Base-by-base conservation (phyloP, 2,113 vertebrate species). In the Ondatra zibethicus region DNA sequence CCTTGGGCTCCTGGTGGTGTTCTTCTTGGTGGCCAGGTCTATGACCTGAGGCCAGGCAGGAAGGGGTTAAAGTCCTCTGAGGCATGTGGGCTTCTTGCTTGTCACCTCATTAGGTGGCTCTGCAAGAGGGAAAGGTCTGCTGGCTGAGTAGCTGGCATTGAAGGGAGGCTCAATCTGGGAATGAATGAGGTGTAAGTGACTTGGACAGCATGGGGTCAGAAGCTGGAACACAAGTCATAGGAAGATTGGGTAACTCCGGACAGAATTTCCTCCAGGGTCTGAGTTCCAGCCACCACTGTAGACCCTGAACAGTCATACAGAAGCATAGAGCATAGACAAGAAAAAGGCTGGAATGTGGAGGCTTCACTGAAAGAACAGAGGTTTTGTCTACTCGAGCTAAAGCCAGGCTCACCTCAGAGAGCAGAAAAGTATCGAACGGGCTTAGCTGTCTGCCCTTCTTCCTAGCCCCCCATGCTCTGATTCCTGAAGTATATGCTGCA, bases 101-200 rank as follows among this genome's bases (percentile, higher is more conserved):
- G 72, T 93, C 96, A 97, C 97, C 88, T 98, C 97, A 66, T 98
- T 95, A 95, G 78, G 61, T 29, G 23, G 78, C 17, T 73, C 5
- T 66, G 66, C 42, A 33, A 16, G 33, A 73, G 42, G n/a, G 21
- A 39, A 55, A 65, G 31, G 19, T 33, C 82, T 63, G 89, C 63
- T 52, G 39, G 89, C n/a, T 72, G n/a, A 88, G 85, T 2, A 4
- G 4, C 61, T 1, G 11, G 80, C n/a, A 89, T 13, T 4, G 47
- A 39, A 42, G 81, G 1, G 21, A 72, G 66, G 39, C 45, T 39
- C 29, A 4, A 45, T 73, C 76, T 66, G 90, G 52, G 82, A 70
- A 82, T n/a, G 63, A 78, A 92, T 0, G 96, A 97, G 78, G 92
- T 72, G 86, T 66, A 80, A 77, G 36, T 86, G 91, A 93, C 0